Evolutionary conservation across 2,888 invertebrate species (phyloP), one percentile per base, ranked within the genome.

Genomic region (Archips xylosteana): DNA sequence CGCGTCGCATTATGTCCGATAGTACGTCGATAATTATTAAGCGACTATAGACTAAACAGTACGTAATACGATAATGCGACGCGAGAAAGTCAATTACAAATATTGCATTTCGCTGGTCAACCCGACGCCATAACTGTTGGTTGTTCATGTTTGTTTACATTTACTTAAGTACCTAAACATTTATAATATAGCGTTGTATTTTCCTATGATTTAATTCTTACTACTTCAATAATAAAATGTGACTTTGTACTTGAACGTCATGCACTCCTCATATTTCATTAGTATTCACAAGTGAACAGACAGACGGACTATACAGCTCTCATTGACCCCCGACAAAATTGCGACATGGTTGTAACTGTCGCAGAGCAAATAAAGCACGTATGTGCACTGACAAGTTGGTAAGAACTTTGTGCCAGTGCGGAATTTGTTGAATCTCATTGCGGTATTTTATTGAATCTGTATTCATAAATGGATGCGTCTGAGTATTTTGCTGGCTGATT

Each of bases 261-360:
- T 78, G 80, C 76, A 81, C 79, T 80, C 81, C 83, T 82, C 81
- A 79, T 78, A 80, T 78, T 76, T 86, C 79, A 82, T 89, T 89
- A 85, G 85, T 86, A 89, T 89, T 83, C 85, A 78, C 61, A 47
- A 49, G 57, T 65, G 39, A 75, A 68, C 39, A 39, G 39, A 61
- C 71, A 71, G 75, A 79, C 73, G 47, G 77, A 78, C 49, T 57
- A 65, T 47, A 39, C 61, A 45, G 51, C 51, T 71, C 69, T 47
- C 32, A 23, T 49, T 12, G 75, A 74, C 70, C 75, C 63, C 66
- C 69, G 63, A 63, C 68, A 71, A 75, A 71, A 68, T 61, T 36
- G 59, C 73, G 75, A 70, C 64, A 75, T 54, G 64, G 71, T 67
- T 57, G 49, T 68, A 75, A 67, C 45, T 59, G 66, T 57, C 15